Conservation (phyloP, 1,140 invertebrate genomes). For the Penaeus vannamei region DNA sequence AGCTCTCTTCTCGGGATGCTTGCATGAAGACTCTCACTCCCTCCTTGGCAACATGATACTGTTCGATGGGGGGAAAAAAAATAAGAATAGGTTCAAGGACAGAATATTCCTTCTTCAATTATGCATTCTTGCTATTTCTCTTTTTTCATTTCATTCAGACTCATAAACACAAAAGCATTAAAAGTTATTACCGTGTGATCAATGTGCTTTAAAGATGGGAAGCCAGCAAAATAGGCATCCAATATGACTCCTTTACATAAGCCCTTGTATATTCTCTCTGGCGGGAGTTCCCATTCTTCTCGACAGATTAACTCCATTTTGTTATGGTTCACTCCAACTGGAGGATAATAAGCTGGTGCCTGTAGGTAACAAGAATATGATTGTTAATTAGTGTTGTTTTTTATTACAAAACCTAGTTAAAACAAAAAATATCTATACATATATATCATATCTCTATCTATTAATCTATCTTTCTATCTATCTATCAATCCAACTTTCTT, state of each 20-base stretch:
- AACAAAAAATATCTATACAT: no score
- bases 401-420: no score
- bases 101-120: not conserved
- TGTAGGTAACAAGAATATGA: not conserved
- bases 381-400: not conserved
- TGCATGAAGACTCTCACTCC: slow-evolving; percentile 91
- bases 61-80: slow-evolving; percentile 7
- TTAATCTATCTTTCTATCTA: no score
- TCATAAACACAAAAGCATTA: not conserved
- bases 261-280: slow-evolving; percentile 80
- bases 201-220: slow-evolving; percentile 90
- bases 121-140: not conserved
- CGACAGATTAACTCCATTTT: slow-evolving; percentile 68
- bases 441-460: no score
- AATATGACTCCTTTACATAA: slow-evolving; percentile 80
- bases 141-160: not conserved
- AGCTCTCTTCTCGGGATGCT: slow-evolving; percentile 83
- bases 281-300: slow-evolving; percentile 64
- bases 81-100: not conserved
- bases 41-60: slow-evolving; percentile 74
- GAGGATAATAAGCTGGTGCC: slow-evolving; percentile 80
- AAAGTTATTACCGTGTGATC: slow-evolving; percentile 78
- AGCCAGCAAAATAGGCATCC: slow-evolving; percentile 87
- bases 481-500: no score
- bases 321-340: slow-evolving; percentile 77